These are phyloP conservation scores for Merodon equestris DNA, from an alignment of 2,888 invertebrate genomes.

Conservation along the genomic window DNA sequence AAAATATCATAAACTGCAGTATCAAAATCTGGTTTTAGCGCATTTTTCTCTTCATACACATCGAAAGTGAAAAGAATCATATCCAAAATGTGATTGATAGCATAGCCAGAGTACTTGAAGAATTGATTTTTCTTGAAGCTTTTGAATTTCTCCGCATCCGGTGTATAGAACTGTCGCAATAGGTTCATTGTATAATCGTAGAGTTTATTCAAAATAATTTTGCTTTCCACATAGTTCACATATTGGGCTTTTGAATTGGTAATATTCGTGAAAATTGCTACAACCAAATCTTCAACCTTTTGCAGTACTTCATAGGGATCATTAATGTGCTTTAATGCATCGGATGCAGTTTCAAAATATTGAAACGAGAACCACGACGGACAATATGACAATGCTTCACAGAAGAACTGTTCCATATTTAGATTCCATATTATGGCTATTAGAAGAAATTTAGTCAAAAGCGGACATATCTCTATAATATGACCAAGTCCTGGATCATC, in stretches of 20 bases:
- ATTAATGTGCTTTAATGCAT: conserved; percentile 72
- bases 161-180: conserved; percentile 73
- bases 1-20: conserved; percentile 71
- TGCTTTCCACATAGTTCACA: conserved; percentile 71
- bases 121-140: conserved; percentile 71
- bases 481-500: conserved; percentile 72
- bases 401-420: conserved; percentile 72
- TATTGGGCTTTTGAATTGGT: conserved; percentile 71
- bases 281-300: conserved; percentile 71
- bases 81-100: conserved; percentile 72
- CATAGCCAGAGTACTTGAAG: conserved; percentile 72
- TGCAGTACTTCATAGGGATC: conserved; percentile 72
- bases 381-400: conserved; percentile 72
- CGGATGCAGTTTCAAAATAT: conserved; percentile 72
- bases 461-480: conserved; percentile 72
- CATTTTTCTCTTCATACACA: conserved; percentile 69
- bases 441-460: conserved; percentile 73
- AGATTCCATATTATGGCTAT: conserved; percentile 72
- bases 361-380: conserved; percentile 75
- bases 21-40: conserved; percentile 63
- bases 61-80: conserved; percentile 72
- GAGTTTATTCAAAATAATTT: conserved; percentile 72
- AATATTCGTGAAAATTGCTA: conserved; percentile 71
- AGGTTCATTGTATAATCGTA: conserved; percentile 73
- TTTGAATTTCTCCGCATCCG: conserved; percentile 72